Percentiles rank a stretch among this genome's conserved stretches.
Evolutionary conservation across 2,797 vertebrate genomes (phyloP).

Genomic region (Trematomus bernacchii): DNA sequence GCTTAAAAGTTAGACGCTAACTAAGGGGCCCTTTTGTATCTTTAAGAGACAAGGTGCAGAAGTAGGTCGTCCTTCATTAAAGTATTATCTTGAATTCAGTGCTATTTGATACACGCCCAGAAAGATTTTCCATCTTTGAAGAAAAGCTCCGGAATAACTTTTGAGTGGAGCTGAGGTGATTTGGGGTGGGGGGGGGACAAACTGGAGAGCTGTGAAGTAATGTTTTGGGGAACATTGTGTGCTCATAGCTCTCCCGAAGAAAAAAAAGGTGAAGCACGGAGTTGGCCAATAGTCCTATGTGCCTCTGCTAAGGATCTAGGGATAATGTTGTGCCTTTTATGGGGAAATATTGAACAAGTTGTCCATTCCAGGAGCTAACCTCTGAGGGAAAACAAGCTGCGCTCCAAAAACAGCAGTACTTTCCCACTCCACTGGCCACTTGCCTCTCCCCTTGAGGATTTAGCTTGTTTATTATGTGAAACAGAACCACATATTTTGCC

Average conservation of each 20-base stretch:
- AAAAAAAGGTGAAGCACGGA: conserved; percentile 29
- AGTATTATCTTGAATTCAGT: conserved; percentile 19
- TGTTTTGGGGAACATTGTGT: conserved; percentile 81
- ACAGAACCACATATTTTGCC: conserved; percentile 47
- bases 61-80: background rate
- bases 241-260: conserved; percentile 58
- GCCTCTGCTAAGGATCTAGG: conserved; percentile 62
- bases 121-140: conserved; percentile 35
- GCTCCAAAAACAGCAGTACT: conserved; percentile 78
- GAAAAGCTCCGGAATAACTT: conserved; percentile 37
- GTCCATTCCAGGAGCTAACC: conserved; percentile 70
- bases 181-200: conserved; percentile 42
- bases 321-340: conserved; percentile 70
- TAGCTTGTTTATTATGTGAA: conserved; percentile 65
- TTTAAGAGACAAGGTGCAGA: conserved; percentile 14
- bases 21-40: background rate
- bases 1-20: background rate
- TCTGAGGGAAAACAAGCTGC: conserved; percentile 71
- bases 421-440: conserved; percentile 65
- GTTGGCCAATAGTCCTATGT: conserved; percentile 65
- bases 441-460: conserved; percentile 62
- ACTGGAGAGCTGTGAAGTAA: conserved; percentile 68
- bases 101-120: conserved; percentile 12
- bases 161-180: conserved; percentile 45
- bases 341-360: conserved; percentile 77